Evolutionary conservation across 2,797 vertebrate genomes (phyloP), one percentile per base, ranked within the genome.

Genomic region (Cryptoblepharus egeriae): DNA sequence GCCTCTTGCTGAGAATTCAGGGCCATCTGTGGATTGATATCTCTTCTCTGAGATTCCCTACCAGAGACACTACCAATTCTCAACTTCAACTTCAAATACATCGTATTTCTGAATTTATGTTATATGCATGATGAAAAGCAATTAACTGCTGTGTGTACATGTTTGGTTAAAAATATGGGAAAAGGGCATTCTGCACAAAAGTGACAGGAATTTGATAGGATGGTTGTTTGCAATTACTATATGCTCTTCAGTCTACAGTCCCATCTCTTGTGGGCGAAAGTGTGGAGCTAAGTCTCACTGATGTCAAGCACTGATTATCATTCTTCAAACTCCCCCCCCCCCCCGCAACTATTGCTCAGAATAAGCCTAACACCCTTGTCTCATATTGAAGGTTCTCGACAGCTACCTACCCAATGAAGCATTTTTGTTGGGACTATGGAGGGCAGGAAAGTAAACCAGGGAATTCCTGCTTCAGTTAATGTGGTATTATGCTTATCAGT

Each of bases 101-200:
- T 22, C 5, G 26, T 8, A 35, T 37, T 32, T 8, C 22, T 60
- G 37, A 67, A 32, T 58, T 67, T 67, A 37, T 26, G 20, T 58
- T 32, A 39, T 20, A 67, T 32, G 10, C 52, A 39, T 15, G 82
- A 74, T 87, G 74, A 12, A 85, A 81, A 90, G 81, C 75, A 79
- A 80, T 0, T 4, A 75, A 75, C 35, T 1, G n/a, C 55, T 81
- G 89, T 86, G 28, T 24, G 78, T 58, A n/a, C n/a, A 42, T 39
- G 12, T 10, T 67, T 35, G 32, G 18, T 80, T 55, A 39, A 58
- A 68, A 42, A 69, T 5, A 64, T 73, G 26, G 24, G 72, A 73
- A 1, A 52, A 52, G 30, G 12, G 20, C 64, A 73, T 52, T 63
- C 22, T 79, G 24, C 39, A 52, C 32, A 49, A 71, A n/a, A 24